Conservation (phyloP, 2,797 vertebrate genomes). For the Falco peregrinus region DNA sequence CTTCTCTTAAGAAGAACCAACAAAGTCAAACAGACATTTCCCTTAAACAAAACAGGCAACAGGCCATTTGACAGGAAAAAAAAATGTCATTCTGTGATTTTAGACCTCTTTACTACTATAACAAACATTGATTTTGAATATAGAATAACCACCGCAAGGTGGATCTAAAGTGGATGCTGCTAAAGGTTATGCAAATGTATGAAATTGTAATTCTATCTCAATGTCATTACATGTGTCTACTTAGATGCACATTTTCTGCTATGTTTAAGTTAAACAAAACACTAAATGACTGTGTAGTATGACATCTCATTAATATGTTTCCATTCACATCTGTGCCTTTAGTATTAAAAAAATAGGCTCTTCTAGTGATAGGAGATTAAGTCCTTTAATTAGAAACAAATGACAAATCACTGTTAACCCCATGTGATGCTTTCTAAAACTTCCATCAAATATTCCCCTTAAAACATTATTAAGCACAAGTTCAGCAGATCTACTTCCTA, state of each 20-base stretch:
- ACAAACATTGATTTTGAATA: conserved; percentile 46
- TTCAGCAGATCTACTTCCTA: conserved; percentile 97
- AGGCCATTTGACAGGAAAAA: neutral
- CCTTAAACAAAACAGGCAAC: neutral
- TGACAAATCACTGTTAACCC: conserved; percentile 99
- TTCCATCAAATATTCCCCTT: conserved; percentile 88
- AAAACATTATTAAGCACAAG: conserved; percentile 97
- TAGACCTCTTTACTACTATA: neutral
- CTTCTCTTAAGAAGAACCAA: neutral
- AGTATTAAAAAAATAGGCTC: conserved; percentile 86
- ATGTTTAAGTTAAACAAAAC: conserved; percentile 88
- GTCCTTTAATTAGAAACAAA: conserved; percentile 92
- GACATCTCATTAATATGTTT: conserved; percentile 88
- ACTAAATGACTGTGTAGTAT: conserved; percentile 84
- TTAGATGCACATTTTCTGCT: conserved; percentile 83
- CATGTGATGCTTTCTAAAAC: conserved; percentile 82
- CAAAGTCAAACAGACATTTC: neutral
- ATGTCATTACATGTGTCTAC: conserved; percentile 80
- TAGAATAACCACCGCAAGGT: conserved; percentile 71
- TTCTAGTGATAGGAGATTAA: conserved; percentile 95
- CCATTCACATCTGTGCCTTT: conserved; percentile 87
- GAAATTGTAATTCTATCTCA: conserved; percentile 79
- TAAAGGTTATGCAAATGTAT: conserved; percentile 77
- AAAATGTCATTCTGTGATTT: neutral
- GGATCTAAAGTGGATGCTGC: conserved; percentile 71